These are phyloP conservation scores for Myzus persicae DNA, from an alignment of 1,140 invertebrate genomes.

Conservation along the genomic window DNA sequence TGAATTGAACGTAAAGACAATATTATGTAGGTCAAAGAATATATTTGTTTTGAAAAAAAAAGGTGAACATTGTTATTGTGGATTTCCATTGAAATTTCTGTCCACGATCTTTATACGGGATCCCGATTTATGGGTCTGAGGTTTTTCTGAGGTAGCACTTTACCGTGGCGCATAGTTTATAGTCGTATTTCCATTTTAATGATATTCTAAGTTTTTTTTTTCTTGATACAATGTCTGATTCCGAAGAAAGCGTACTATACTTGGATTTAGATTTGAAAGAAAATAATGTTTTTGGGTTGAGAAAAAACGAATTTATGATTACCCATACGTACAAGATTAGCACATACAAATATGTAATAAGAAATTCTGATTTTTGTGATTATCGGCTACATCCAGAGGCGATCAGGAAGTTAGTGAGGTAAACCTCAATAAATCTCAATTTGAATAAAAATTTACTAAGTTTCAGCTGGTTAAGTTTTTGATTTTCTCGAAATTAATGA, in stretches of 20 bases:
- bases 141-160: conserved; percentile 20
- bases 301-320: neutral
- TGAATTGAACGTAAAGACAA: neutral
- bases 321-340: no score
- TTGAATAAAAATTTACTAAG: neutral
- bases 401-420: neutral
- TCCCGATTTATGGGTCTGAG: conserved; percentile 16
- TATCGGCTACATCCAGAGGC: no score
- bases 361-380: neutral
- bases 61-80: neutral
- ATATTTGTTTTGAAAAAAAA: neutral
- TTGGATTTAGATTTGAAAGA: neutral
- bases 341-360: neutral
- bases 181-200: conserved; percentile 42
- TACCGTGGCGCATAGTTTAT: neutral
- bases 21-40: neutral
- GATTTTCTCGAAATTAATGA: neutral
- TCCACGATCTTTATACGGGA: conserved; percentile 5
- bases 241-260: neutral
- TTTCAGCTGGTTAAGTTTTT: neutral
- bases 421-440: no score
- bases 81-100: conserved; percentile 22
- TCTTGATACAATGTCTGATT: neutral
- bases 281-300: neutral
- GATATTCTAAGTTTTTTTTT: conserved; percentile 26